A percentile compares a stretch with the other conserved stretches of the same genome.
Evolutionary conservation across 1,140 invertebrate species (phyloP).

Genomic region (Drosophila kanapiae): DNA sequence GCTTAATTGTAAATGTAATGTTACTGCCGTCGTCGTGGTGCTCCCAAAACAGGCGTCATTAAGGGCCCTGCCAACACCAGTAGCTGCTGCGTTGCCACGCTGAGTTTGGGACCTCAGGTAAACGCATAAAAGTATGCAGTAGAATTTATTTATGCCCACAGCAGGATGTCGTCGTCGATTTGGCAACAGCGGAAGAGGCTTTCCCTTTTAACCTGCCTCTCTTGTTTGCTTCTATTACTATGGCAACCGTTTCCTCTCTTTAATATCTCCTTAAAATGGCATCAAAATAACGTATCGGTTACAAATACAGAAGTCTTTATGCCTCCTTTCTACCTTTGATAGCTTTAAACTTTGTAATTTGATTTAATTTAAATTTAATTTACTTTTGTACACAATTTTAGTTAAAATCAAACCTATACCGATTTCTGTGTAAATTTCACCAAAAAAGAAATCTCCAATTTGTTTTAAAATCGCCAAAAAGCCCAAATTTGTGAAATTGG

Average conservation of each 20-base stretch:
- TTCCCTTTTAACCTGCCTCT: neutral
- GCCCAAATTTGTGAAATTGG: neutral
- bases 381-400: neutral
- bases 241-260: neutral
- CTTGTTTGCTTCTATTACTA: neutral
- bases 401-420: neutral
- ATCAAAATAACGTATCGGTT: too few species aligned
- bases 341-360: too few species aligned
- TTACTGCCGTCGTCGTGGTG: neutral
- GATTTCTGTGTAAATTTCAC: neutral
- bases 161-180: slow-evolving; percentile 70
- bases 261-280: neutral
- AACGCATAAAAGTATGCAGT: slow-evolving; percentile 65
- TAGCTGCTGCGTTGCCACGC: neutral
- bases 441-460: neutral
- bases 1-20: slow-evolving; percentile 51
- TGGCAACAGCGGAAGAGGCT: slow-evolving; percentile 61
- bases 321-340: too few species aligned
- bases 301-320: too few species aligned
- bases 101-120: slow-evolving; percentile 32
- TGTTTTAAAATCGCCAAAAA: neutral
- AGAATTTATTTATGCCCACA: slow-evolving; percentile 72
- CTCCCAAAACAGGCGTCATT: slow-evolving; percentile 53
- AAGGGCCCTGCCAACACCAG: slow-evolving; percentile 55
- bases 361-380: too few species aligned